These are phyloP conservation scores for Dunckerocampus dactyliophorus DNA, from an alignment of 2,113 vertebrate species.

Conservation along the genomic window DNA sequence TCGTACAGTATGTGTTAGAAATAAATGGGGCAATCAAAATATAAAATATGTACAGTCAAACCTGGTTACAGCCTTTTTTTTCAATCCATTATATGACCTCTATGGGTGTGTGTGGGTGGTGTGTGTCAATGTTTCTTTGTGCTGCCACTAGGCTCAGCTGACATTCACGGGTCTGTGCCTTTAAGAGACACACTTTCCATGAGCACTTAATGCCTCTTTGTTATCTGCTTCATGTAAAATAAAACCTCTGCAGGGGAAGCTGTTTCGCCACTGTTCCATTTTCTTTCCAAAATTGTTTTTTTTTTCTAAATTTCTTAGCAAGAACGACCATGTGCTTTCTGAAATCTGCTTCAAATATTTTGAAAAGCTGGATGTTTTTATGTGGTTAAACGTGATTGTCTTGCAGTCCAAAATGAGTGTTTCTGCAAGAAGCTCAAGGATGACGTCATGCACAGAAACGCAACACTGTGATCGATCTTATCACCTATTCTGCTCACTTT, in stretches of 20 bases:
- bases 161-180: conserved; percentile 34
- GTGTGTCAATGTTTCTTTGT: conserved; percentile 22
- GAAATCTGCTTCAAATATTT: too few relatives aligned
- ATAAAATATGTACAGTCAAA: not conserved
- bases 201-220: conserved; percentile 44
- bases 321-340: too few relatives aligned
- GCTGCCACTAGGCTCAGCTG: conserved; percentile 30
- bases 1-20: not conserved
- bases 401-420: too few relatives aligned
- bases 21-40: not conserved
- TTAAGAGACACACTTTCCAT: conserved; percentile 14
- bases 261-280: not conserved
- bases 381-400: too few relatives aligned
- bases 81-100: too few relatives aligned
- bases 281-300: too few relatives aligned
- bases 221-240: conserved; percentile 21
- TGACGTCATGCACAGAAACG: too few relatives aligned
- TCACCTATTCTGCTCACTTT: too few relatives aligned
- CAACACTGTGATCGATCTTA: too few relatives aligned
- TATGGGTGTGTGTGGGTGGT: not conserved
- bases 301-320: too few relatives aligned
- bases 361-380: too few relatives aligned
- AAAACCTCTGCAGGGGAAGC: conserved; percentile 12
- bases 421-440: too few relatives aligned
- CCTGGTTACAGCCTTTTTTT: not conserved